phyloP scores from a whole-genome alignment of 2,888 invertebrate genomes.

The Cabera pusaria region DNA sequence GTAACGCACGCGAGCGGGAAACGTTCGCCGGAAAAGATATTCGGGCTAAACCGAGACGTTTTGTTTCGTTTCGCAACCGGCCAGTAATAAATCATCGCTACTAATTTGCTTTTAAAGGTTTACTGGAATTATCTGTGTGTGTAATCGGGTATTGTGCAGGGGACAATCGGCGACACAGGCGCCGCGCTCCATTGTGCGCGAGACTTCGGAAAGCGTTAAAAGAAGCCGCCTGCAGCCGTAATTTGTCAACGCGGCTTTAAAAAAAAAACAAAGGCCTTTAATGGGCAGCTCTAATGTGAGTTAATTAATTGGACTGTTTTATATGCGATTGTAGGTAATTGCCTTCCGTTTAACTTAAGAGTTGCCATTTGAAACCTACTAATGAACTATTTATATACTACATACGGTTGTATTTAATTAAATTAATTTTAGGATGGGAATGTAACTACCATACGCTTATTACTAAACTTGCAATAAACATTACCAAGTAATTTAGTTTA shows the following conservation, averaged over 20 bases:
- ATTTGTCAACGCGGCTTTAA: constrained; percentile 65
- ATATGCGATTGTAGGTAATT: constrained; percentile 54
- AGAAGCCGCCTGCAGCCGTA: constrained; percentile 59
- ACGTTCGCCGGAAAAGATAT: constrained; percentile 65
- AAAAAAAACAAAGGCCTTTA: constrained; percentile 66
- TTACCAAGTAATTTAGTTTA: constrained; percentile 2
- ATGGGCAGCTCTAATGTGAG: constrained; percentile 57
- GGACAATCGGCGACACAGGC: constrained; percentile 57
- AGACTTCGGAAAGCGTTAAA: constrained; percentile 45
- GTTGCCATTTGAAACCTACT: constrained; percentile 44
- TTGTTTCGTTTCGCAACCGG: constrained; percentile 65
- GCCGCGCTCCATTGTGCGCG: constrained; percentile 56
- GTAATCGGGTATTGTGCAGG: constrained; percentile 73
- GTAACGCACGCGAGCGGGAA: constrained; percentile 78
- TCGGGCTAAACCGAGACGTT: constrained; percentile 50
- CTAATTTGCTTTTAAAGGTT: constrained; percentile 83
- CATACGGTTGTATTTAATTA: no score
- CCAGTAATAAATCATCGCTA: constrained; percentile 77
- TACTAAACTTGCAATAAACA: not conserved
- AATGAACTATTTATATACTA: constrained; percentile 34
- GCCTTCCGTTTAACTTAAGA: constrained; percentile 42
- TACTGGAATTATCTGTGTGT: constrained; percentile 73
- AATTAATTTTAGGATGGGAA: constrained; percentile 31
- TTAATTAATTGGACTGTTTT: constrained; percentile 71
- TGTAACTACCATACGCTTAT: no score